Conservation (phyloP, 2,888 invertebrate species). For the Nymphalis polychloros region DNA sequence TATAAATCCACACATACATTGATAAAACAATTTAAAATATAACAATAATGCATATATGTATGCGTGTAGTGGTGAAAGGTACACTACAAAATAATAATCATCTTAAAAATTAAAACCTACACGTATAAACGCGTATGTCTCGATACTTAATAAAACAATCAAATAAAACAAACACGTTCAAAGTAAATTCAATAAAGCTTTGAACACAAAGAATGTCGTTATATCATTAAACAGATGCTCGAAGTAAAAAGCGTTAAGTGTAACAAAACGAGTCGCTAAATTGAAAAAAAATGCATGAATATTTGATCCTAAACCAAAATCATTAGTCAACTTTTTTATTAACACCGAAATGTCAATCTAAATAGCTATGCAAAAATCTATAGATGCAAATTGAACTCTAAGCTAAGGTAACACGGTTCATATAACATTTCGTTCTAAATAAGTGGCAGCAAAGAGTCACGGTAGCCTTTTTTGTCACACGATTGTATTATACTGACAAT, state of each 20-base stretch:
- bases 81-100: too few species aligned
- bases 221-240: conserved; percentile 75
- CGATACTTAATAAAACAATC: conserved; percentile 19
- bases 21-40: too few species aligned
- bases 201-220: conserved; percentile 55
- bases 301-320: conserved; percentile 79
- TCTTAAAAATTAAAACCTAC: neutral
- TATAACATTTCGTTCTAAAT: neutral
- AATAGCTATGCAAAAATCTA: conserved; percentile 3
- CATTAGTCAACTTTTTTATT: conserved; percentile 80
- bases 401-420: conserved; percentile 36
- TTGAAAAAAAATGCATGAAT: conserved; percentile 74
- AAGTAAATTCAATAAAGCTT: conserved; percentile 42
- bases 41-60: too few species aligned
- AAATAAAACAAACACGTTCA: conserved; percentile 36
- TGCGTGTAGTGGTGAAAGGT: too few species aligned
- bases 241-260: conserved; percentile 75
- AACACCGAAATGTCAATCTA: conserved; percentile 28
- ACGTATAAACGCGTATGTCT: neutral
- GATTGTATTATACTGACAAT: conserved; percentile 63
- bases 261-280: conserved; percentile 70
- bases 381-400: conserved; percentile 44
- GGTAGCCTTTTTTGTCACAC: conserved; percentile 55
- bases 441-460: conserved; percentile 36
- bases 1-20: too few species aligned